Base-by-base conservation (phyloP, 2,113 vertebrate species). In the Misgurnus anguillicaudatus region DNA sequence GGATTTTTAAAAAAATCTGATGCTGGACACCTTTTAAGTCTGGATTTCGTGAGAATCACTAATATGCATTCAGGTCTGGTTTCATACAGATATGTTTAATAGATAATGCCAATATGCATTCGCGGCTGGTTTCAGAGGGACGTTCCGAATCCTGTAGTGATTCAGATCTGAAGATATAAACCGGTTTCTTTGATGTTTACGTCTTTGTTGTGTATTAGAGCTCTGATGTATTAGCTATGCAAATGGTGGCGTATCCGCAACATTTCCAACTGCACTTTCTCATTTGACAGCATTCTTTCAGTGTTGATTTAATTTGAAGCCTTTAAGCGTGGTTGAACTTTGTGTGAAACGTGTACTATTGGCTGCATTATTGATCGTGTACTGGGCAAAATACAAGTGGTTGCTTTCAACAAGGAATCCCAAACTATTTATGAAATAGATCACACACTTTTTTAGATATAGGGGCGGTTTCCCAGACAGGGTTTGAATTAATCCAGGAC, bases 91-190 rank as follows among this genome's bases (percentile, higher is more conserved):
- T 64, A 47, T 24, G 62, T 38, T 58, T 55, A 41, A 41, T 63
- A 71, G 64, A 84, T 73, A 21, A 73, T 80, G 68, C 42, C 86
- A 91, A 90, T 89, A 90, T 88, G 84, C 90, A 89, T 89, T 75
- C 48, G 31, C 64, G 57, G 68, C 75, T 76, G 79, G 71, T 84
- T 83, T 78, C 79, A 51, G 67, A 62, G 42, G 41, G 66, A 55
- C 4, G 36, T 31, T 39, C 36, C 14, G 9, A 41, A 61, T 60
- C 67, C 70, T 55, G 45, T 71, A 69, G 70, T 38, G 47, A 74
- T 57, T 64, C 60, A 66, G 57, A 66, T 63, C 63, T 58, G 24
- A 53, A 19, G 42, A 69, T 79, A 61, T 62, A 61, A 77, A 58
- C 80, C 36, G 7, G 67, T 82, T 77, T 14, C 4, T 64, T 69